Percentiles rank a stretch among this genome's conserved stretches.
Evolutionary conservation across 1,140 invertebrate genomes (phyloP).

Genomic region (Sitodiplosis mosellana): DNA sequence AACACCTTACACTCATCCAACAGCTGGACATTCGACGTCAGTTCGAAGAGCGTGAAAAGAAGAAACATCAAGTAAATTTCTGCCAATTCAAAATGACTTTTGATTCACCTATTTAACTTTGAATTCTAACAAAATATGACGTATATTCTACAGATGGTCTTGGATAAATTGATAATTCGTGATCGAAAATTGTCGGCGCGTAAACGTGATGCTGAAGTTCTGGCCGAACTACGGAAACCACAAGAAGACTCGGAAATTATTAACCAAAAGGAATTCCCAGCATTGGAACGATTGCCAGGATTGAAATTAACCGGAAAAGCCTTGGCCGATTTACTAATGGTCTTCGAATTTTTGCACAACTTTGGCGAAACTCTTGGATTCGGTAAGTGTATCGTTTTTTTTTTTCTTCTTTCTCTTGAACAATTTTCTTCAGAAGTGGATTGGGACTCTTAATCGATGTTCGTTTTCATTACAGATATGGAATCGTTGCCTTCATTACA

Average conservation of each 20-base stretch:
- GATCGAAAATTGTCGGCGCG: slow-evolving; percentile 71
- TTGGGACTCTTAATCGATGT: background rate
- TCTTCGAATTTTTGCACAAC: slow-evolving; percentile 88
- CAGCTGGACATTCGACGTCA: slow-evolving; percentile 68
- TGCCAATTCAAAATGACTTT: background rate
- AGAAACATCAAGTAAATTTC: slow-evolving; percentile 43
- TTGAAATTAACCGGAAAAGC: slow-evolving; percentile 68
- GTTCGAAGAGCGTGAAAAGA: slow-evolving; percentile 73
- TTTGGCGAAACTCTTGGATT: slow-evolving; percentile 88
- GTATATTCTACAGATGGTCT: slow-evolving; percentile 12
- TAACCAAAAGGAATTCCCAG: slow-evolving; percentile 54
- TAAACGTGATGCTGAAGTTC: slow-evolving; percentile 64
- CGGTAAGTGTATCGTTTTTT: slow-evolving; percentile 32
- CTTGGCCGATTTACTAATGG: slow-evolving; percentile 81
- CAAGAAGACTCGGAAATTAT: slow-evolving; percentile 67
- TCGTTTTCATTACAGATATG: slow-evolving; percentile 39
- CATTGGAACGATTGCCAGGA: slow-evolving; percentile 58
- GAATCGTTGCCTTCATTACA: slow-evolving; percentile 72
- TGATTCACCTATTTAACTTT: background rate
- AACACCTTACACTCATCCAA: slow-evolving; percentile 75
- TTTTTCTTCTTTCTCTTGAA: background rate
- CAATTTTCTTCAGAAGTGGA: background rate
- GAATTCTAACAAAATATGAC: background rate
- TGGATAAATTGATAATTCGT: slow-evolving; percentile 19
- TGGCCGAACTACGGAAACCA: slow-evolving; percentile 68